Base-by-base conservation (phyloP, 2,888 invertebrate genomes). In the Brassicogethes aeneus region DNA sequence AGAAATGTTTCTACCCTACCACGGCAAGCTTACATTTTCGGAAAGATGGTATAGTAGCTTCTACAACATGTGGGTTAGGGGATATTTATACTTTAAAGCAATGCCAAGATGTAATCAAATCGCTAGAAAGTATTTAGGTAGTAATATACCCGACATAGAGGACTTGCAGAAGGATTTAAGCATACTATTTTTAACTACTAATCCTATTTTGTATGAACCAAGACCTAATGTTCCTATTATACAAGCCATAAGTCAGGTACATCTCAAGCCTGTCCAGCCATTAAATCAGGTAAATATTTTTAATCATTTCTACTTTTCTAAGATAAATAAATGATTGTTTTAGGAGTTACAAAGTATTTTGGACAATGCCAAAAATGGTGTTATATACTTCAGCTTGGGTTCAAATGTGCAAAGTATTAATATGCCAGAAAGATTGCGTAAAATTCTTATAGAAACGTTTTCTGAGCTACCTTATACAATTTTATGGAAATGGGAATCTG, bases 401-500 rank as follows among this genome's bases (percentile, higher is more conserved):
- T 65, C 70, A 2, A 61, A 65, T 32, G 55, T 69, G 3, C 60
- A 62, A 50, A 64, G 65, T 43, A 44, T 58, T 8, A 57, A 62
- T 40, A 55, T 71, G 44, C 57, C 66, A 3, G 50, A 55, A 16
- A 52, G 56, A 14, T 51, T 61, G 7, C 48, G 60, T 32, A 48
- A 61, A 34, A 54, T 55, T 13, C 53, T 72, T 2, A 50, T 67
- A 10, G 50, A 59, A 16, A 61, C 64, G 2, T 66, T 71, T 30
- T 44, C 64, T 2, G 60, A 65, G 41, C 41, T 70, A 30, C 66
- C 68, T 2, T 67, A 68, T 39, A 63, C 57, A 44, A 56, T 71
- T 16, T 46, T 72, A 3, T 70, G 69, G 69, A 71, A 70, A 53
- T 70, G 63, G 59, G 70, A 70, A 47, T 53, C 56, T 0, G 61